These are phyloP conservation scores for Deroptyus accipitrinus DNA, from an alignment of 2,113 vertebrate genomes.

Conservation along the genomic window DNA sequence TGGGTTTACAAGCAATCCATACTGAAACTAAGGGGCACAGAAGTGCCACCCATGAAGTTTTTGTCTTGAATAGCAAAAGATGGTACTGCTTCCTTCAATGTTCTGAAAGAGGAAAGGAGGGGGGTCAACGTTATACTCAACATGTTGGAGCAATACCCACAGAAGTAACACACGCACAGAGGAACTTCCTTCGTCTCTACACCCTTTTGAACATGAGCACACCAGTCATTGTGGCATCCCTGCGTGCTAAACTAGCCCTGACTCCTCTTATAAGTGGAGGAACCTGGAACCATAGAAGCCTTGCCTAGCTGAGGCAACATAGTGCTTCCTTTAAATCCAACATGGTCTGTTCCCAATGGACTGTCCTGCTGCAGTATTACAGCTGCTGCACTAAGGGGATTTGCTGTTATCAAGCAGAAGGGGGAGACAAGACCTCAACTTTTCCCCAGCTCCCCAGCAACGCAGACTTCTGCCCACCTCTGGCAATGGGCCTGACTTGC, in stretches of 20 bases:
- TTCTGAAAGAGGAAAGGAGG: not conserved
- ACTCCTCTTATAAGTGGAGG: not conserved
- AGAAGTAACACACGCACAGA: not conserved
- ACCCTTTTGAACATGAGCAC: not conserved
- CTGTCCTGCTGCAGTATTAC: not conserved
- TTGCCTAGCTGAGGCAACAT: not conserved
- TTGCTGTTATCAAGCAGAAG: slow-evolving; percentile 33
- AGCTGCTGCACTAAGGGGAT: not conserved
- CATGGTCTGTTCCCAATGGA: rapidly evolving
- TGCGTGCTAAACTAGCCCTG: not conserved
- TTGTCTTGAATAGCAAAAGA: not conserved
- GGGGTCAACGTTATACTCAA: not conserved
- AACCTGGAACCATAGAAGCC: not conserved
- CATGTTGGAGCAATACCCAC: rapidly evolving
- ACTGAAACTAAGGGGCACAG: not conserved
- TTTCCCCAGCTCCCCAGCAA: not conserved
- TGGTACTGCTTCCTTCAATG: not conserved
- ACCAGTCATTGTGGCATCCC: not conserved
- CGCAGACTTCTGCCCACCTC: not conserved
- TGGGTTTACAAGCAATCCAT: not conserved
- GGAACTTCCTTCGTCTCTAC: not conserved
- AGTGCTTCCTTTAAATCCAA: not conserved
- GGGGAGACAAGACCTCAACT: slow-evolving; percentile 56
- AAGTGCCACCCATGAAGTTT: not conserved
- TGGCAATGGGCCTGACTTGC: not conserved